Percentiles rank a stretch among this genome's conserved stretches.
phyloP scores from a whole-genome alignment of 2,888 invertebrate genomes.

The Leptinotarsa haldemani region DNA sequence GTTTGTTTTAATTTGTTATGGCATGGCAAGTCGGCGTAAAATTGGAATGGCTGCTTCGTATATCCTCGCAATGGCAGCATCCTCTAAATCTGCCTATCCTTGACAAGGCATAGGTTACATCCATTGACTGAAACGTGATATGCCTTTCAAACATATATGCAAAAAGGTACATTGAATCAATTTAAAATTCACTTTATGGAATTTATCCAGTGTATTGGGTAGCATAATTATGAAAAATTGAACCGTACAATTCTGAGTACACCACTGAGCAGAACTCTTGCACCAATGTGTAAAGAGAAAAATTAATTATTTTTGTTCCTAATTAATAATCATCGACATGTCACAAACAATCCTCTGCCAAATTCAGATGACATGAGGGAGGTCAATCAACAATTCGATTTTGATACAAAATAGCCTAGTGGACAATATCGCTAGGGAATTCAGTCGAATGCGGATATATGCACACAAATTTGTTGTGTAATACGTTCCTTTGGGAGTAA shows the following conservation, averaged over 20 bases:
- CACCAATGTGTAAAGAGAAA: not conserved
- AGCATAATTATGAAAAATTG: too few species aligned
- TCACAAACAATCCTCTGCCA: conserved; percentile 51
- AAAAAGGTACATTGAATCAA: too few species aligned
- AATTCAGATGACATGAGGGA: conserved; percentile 49
- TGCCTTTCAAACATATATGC: too few species aligned
- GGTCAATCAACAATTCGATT: conserved; percentile 51
- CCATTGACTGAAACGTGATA: not conserved
- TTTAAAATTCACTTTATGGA: too few species aligned
- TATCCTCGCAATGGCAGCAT: not conserved
- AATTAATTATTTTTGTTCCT: not conserved
- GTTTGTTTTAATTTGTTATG: conserved; percentile 39
- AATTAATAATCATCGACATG: conserved; percentile 50
- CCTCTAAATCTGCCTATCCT: not conserved
- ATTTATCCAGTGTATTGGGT: too few species aligned
- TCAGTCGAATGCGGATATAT: not conserved
- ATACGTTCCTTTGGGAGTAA: not conserved
- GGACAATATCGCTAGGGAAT: conserved; percentile 11
- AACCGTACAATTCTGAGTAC: not conserved
- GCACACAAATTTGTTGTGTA: not conserved
- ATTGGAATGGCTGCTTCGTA: conserved; percentile 35
- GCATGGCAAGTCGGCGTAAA: conserved; percentile 40
- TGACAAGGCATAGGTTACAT: not conserved
- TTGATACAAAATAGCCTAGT: conserved; percentile 47
- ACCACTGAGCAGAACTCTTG: not conserved